These are phyloP conservation scores for Etia nguti DNA, from an alignment of 2,113 vertebrate genomes.

Conservation along the genomic window DNA sequence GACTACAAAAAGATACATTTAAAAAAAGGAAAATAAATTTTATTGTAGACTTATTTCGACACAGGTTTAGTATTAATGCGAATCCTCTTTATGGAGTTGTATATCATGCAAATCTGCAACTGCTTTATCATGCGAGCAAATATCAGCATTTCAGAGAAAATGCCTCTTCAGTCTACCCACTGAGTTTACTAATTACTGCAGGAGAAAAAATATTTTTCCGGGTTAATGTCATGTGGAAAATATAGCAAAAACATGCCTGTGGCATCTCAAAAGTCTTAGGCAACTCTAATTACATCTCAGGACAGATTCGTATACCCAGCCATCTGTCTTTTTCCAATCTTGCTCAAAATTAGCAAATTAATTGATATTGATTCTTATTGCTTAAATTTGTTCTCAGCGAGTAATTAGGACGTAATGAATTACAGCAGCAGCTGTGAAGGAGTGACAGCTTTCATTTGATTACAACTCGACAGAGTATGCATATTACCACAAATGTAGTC, in stretches of 20 bases:
- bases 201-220: not conserved
- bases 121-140: not conserved
- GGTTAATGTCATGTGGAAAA: not conserved
- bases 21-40: not conserved
- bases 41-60: not conserved
- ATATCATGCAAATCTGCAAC: no score
- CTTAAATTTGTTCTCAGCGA: slow-evolving; percentile 8
- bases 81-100: not conserved
- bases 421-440: slow-evolving; percentile 15
- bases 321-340: slow-evolving; percentile 17
- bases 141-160: not conserved
- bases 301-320: not conserved
- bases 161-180: not conserved
- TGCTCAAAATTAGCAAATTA: slow-evolving; percentile 43
- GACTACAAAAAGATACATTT: not conserved
- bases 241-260: not conserved
- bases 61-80: not conserved
- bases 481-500: not conserved
- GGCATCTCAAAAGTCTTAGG: not conserved
- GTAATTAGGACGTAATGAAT: slow-evolving; percentile 49
- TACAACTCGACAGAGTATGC: not conserved
- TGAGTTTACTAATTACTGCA: not conserved
- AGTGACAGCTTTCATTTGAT: slow-evolving; percentile 34
- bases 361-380: slow-evolving; percentile 52
- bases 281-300: not conserved